Conservation (phyloP, 2,113 vertebrate genomes). For the Leptobrachium leishanense region DNA sequence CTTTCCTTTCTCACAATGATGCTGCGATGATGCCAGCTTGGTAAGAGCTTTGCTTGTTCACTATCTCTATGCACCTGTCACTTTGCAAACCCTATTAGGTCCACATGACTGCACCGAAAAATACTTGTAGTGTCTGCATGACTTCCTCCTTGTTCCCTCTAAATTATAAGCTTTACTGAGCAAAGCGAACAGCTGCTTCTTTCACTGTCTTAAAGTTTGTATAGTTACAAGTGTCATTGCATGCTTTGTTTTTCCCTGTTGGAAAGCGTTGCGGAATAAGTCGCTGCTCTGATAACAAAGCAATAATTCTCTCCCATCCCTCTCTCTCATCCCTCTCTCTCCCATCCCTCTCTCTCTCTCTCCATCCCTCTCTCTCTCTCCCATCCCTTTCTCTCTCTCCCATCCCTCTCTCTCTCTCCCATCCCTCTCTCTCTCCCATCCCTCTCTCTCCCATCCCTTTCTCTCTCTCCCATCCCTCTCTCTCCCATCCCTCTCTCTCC, state of each 20-base stretch:
- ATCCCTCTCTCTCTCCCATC: too few relatives aligned
- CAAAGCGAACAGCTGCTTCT: not conserved
- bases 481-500: too few relatives aligned
- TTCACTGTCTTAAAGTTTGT: not conserved
- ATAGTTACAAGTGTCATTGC: not conserved
- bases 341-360: too few relatives aligned
- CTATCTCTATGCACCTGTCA: not conserved
- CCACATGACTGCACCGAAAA: not conserved
- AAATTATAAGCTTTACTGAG: not conserved
- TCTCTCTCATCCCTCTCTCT: too few relatives aligned
- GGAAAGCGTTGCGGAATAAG: not conserved
- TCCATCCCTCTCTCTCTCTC: too few relatives aligned
- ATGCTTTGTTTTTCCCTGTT: not conserved
- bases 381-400: too few relatives aligned
- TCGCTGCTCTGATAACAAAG: not conserved
- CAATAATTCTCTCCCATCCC: not conserved
- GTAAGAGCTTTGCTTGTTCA: too few relatives aligned
- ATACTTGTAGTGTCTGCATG: not conserved
- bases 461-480: too few relatives aligned
- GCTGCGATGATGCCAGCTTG: not conserved
- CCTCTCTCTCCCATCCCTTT: too few relatives aligned
- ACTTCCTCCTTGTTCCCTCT: not conserved
- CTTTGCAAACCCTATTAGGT: conserved; percentile 1
- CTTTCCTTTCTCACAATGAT: not conserved
- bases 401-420: too few relatives aligned